A percentile compares a stretch with the other conserved stretches of the same genome.
These are phyloP conservation scores for Prorops nasuta DNA, from an alignment of 1,140 invertebrate genomes.

Conservation along the genomic window DNA sequence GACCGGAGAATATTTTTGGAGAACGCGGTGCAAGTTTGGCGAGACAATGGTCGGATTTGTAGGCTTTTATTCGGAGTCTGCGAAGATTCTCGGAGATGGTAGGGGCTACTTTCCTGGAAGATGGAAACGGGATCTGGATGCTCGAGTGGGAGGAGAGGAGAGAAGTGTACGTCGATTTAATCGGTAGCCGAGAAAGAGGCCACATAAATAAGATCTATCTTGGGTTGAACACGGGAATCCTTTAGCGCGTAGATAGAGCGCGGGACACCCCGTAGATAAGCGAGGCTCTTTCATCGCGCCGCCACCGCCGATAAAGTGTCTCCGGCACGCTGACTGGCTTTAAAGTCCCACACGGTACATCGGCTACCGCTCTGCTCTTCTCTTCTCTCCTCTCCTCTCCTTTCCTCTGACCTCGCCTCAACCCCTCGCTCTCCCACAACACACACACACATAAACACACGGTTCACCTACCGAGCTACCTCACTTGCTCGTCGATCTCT, in stretches of 20 bases:
- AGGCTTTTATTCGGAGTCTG: no score
- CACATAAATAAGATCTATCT: constrained; percentile 55
- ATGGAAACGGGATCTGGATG: constrained; percentile 27
- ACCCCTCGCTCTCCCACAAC: no score
- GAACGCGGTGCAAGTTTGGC: no score
- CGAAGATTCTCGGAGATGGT: neutral
- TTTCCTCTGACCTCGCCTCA: constrained; percentile 20
- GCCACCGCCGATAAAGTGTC: constrained; percentile 14
- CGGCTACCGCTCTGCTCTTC: constrained; percentile 18
- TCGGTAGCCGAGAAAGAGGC: constrained; percentile 47
- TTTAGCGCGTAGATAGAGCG: constrained; percentile 50
- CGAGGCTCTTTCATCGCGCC: constrained; percentile 48
- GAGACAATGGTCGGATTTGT: no score
- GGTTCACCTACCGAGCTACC: no score
- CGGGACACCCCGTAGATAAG: constrained; percentile 44
- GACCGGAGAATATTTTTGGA: no score
- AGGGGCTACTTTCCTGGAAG: constrained; percentile 25
- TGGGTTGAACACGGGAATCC: constrained; percentile 52
- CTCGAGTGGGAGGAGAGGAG: constrained; percentile 1
- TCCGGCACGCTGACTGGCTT: constrained; percentile 5
- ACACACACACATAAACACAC: no score
- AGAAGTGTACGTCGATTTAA: constrained; percentile 38
- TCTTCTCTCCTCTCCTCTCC: constrained; percentile 5
- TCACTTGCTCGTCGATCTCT: no score
- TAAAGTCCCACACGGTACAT: constrained; percentile 15